Conservation (phyloP, 2,113 vertebrate species). For the Vanacampus margaritifer region DNA sequence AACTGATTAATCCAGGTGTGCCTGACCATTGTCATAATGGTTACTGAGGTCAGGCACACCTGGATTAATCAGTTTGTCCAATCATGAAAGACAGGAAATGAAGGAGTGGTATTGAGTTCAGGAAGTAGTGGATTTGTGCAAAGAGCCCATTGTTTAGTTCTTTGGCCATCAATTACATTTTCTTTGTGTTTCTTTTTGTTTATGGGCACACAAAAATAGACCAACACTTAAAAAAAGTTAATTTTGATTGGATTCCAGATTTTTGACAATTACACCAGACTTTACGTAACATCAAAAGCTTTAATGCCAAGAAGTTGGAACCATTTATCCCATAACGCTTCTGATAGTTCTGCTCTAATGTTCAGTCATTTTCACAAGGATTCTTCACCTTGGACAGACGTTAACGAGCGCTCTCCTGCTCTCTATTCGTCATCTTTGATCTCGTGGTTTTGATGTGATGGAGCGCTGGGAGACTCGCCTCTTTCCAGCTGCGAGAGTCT, state of each 20-base stretch:
- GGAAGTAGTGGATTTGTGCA: no score
- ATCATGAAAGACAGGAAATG: no score
- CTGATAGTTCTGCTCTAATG: background rate
- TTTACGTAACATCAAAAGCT: background rate
- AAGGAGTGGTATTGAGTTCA: no score
- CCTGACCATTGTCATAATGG: no score
- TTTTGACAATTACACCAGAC: background rate
- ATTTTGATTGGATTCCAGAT: background rate
- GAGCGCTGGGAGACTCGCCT: conserved; percentile 33
- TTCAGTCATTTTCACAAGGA: background rate
- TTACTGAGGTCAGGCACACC: no score
- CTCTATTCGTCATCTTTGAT: conserved; percentile 38
- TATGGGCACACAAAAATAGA: background rate
- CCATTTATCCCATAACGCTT: background rate
- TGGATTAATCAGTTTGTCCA: no score
- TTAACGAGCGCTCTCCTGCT: background rate
- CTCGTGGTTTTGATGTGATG: conserved; percentile 49
- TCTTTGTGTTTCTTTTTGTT: no score
- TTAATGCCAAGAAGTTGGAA: background rate
- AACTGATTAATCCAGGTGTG: no score
- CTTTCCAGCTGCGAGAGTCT: conserved; percentile 42
- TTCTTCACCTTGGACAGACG: background rate
- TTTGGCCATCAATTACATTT: no score
- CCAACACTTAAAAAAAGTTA: background rate
- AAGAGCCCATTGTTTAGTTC: no score